These are phyloP conservation scores for Dendrolimus houi DNA, from an alignment of 2,888 invertebrate species.

Conservation along the genomic window DNA sequence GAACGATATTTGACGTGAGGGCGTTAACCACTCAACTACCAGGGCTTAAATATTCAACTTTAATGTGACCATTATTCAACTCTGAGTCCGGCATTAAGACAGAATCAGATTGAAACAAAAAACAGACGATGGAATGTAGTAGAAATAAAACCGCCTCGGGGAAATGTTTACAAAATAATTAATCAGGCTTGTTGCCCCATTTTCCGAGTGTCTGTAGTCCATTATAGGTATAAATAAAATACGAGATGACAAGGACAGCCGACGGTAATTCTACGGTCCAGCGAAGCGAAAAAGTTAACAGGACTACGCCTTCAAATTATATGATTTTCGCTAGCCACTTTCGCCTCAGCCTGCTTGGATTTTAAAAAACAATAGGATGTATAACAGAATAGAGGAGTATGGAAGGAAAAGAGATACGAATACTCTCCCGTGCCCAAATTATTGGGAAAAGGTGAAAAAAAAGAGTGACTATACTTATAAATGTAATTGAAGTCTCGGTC, in stretches of 20 bases:
- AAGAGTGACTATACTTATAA: too few species aligned
- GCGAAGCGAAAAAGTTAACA: slow-evolving; percentile 29
- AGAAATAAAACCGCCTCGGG: background rate
- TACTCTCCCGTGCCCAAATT: too few species aligned
- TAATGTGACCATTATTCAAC: too few species aligned
- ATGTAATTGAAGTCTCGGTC: too few species aligned
- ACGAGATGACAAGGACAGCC: slow-evolving; percentile 15
- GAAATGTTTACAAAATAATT: slow-evolving; percentile 13
- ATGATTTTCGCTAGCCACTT: background rate
- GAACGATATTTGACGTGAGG: too few species aligned
- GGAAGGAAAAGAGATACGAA: too few species aligned
- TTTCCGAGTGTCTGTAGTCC: slow-evolving; percentile 5
- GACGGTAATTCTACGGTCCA: slow-evolving; percentile 30
- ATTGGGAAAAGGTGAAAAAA: too few species aligned
- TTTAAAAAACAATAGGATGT: background rate
- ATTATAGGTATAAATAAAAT: slow-evolving; percentile 18
- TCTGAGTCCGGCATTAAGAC: too few species aligned
- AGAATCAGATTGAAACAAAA: too few species aligned
- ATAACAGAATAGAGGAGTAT: too few species aligned
- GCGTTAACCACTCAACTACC: too few species aligned
- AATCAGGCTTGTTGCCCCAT: slow-evolving; percentile 7
- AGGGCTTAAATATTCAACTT: too few species aligned
- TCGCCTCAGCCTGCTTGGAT: background rate
- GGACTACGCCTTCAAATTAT: slow-evolving; percentile 11
- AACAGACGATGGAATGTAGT: background rate